Evolutionary conservation across 2,888 invertebrate species (phyloP).

Genomic region (Busseola fusca): DNA sequence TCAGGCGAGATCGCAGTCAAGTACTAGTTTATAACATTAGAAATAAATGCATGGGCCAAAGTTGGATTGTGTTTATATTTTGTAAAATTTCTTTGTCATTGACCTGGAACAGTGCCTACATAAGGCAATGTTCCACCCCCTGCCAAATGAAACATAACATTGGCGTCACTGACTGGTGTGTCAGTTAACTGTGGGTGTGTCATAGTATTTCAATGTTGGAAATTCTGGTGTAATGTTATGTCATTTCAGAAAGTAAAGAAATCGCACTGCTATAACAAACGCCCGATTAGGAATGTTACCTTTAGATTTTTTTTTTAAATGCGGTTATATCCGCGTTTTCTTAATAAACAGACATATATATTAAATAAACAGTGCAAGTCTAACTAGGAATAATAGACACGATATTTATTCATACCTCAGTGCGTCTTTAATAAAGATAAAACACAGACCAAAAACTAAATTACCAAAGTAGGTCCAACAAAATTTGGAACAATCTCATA

Average conservation of each 20-base stretch:
- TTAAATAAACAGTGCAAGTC: not conserved
- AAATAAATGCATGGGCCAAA: too few species aligned
- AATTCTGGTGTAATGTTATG: constrained; percentile 25
- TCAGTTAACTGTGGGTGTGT: constrained; percentile 23
- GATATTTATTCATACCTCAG: not conserved
- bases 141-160: constrained; percentile 19
- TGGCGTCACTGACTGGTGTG: constrained; percentile 20
- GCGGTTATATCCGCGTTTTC: too few species aligned
- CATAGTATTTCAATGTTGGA: constrained; percentile 9
- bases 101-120: not conserved
- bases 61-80: constrained; percentile 4
- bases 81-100: constrained; percentile 11
- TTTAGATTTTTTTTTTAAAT: not conserved
- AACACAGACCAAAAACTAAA: not conserved
- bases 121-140: constrained; percentile 6
- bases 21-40: too few species aligned
- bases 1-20: too few species aligned
- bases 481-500: not conserved
- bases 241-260: not conserved
- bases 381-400: not conserved
- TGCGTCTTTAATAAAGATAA: not conserved
- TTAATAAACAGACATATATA: not conserved
- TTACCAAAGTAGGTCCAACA: not conserved
- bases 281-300: not conserved
- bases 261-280: not conserved